phyloP scores from a whole-genome alignment of 2,888 invertebrate genomes.

The Exocentrus adspersus region DNA sequence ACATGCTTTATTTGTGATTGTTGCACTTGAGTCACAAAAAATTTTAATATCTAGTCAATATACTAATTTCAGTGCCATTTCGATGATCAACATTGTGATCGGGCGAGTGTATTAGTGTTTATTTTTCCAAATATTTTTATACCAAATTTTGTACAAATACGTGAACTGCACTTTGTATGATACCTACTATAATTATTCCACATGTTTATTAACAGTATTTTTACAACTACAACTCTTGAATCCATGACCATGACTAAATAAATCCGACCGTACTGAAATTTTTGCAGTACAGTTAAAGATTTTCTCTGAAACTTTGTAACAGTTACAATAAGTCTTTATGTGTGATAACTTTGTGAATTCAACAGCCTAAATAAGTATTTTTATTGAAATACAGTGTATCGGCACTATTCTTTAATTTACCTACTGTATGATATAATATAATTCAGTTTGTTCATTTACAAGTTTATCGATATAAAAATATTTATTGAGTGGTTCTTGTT shows the following conservation, averaged over 20 bases:
- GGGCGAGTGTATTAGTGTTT: slow-evolving; percentile 6
- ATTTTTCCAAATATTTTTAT: slow-evolving; percentile 3
- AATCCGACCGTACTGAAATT: too few relatives aligned
- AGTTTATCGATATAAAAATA: slow-evolving; percentile 12
- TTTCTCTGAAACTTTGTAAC: slow-evolving; percentile 11
- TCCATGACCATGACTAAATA: too few relatives aligned
- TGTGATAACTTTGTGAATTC: neutral
- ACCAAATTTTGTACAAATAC: slow-evolving; percentile 1
- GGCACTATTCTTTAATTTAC: slow-evolving; percentile 9
- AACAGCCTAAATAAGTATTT: too few relatives aligned
- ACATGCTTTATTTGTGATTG: too few relatives aligned
- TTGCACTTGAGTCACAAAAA: too few relatives aligned
- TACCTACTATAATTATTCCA: too few relatives aligned
- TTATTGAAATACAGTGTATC: neutral
- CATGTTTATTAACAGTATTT: too few relatives aligned
- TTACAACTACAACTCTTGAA: too few relatives aligned
- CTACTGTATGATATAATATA: neutral
- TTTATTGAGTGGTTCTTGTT: slow-evolving; percentile 1
- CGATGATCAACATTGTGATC: slow-evolving; percentile 4
- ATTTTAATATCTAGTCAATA: slow-evolving; percentile 14
- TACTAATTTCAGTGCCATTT: slow-evolving; percentile 4
- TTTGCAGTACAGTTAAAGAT: slow-evolving; percentile 8
- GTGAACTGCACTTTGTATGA: too few relatives aligned
- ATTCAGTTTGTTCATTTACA: slow-evolving; percentile 16
- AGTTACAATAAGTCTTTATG: neutral